Evolutionary conservation across 1,140 invertebrate species (phyloP).

Genomic region (Hyposmocoma kahamanoa): DNA sequence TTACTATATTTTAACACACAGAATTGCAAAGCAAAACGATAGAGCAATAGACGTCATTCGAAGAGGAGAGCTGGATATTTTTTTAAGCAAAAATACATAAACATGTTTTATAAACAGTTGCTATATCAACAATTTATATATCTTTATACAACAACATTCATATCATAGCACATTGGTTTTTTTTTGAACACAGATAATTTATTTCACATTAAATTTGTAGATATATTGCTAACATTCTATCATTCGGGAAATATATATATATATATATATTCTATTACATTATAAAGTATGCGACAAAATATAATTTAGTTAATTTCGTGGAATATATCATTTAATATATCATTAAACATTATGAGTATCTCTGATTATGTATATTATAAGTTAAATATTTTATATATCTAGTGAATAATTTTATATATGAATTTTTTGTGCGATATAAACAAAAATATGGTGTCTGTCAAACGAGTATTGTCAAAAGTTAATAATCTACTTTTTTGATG

Average conservation of each 20-base stretch:
- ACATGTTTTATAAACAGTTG: too few relatives aligned
- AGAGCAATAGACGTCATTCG: too few relatives aligned
- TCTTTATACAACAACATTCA: constrained; percentile 51
- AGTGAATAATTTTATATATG: background rate
- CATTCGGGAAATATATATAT: constrained; percentile 49
- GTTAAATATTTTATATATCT: constrained; percentile 4
- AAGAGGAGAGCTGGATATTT: too few relatives aligned
- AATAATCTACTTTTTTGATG: background rate
- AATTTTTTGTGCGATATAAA: constrained; percentile 58
- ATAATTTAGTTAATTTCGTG: constrained; percentile 32
- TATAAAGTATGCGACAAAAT: constrained; percentile 48
- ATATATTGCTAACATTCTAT: constrained; percentile 56
- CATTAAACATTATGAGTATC: constrained; percentile 41
- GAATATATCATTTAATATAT: constrained; percentile 38
- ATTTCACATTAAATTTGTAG: constrained; percentile 61
- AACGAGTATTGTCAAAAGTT: constrained; percentile 64
- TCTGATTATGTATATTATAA: constrained; percentile 19
- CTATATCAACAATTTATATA: background rate
- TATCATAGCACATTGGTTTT: constrained; percentile 50
- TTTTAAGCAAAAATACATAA: too few relatives aligned
- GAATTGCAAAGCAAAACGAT: too few relatives aligned
- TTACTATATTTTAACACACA: too few relatives aligned
- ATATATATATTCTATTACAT: constrained; percentile 37
- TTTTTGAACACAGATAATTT: constrained; percentile 60
- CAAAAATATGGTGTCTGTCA: constrained; percentile 44